Evolutionary conservation across 35 echinoderm and acorn worm species (phyloP), one percentile per base, ranked within the genome.

Genomic region (Apostichopus californicus): DNA sequence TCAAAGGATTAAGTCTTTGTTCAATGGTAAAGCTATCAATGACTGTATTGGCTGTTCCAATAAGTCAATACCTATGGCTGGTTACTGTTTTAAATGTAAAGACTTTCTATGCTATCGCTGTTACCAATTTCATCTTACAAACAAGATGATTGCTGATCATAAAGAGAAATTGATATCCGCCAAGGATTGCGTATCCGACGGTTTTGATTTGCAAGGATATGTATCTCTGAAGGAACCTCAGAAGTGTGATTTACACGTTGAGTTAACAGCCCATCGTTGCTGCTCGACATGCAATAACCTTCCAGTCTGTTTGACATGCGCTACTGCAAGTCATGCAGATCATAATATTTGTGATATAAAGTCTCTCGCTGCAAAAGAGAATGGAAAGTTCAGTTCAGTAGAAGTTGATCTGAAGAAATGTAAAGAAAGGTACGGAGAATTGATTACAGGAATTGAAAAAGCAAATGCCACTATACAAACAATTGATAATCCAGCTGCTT

Each of bases 11-110:
- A 54, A 65, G 28, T 54, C 22, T 20, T 66, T 21, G 3, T 66
- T 88, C 13, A 63, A 88, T 13, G 24, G 25, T 11, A 84, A 84
- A 84, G 18, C n/a, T 84, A n/a, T 21, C 56, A 55, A 10, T 5
- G 68, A 71, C 13, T 88, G 86, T 52, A 9, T 15, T 88, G 86
- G 61, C 6, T 88, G 86, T 65, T 73, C 59, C 7, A 88, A 68
- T 9, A 68, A 70, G 58, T 66, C 70, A 73, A 23, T 5, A 55
- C 57, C 6, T 4, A 24, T 22, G 53, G 88, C 73, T 15, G 88
- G 68, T 11, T 90, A 77, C 56, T 90, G 88, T 57, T 77, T 90
- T 73, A 90, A 56, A 15, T 90, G 88, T 46, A 90, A 90, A 54
- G 65, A 10, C 8, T 90, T 90, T 46, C 28, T 90, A 9, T 90